Percentiles rank a stretch among this genome's conserved stretches.
Conservation (phyloP, 2,113 vertebrate species). For the Paedocypris sp. region DNA sequence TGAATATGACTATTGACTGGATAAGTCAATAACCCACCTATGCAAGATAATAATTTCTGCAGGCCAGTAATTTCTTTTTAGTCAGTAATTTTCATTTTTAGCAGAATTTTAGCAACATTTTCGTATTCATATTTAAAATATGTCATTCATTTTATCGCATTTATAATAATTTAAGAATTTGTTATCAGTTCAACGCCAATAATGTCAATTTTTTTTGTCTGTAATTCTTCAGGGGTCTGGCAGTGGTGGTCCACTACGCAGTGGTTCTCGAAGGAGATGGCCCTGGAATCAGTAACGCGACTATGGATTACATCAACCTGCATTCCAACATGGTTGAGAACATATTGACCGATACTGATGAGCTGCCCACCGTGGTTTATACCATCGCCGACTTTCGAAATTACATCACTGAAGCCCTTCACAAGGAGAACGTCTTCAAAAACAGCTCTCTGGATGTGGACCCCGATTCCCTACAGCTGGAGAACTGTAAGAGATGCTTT, state of each 20-base stretch:
- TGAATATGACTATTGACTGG: not conserved
- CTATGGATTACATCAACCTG: slow-evolving; percentile 76
- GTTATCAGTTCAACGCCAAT: not conserved
- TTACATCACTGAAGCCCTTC: slow-evolving; percentile 76
- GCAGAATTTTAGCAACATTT: too few species aligned
- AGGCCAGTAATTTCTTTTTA: too few species aligned
- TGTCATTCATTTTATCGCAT: too few species aligned
- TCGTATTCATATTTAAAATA: too few species aligned
- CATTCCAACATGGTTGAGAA: slow-evolving; percentile 85
- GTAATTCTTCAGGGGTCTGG: slow-evolving; percentile 54
- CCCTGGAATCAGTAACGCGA: slow-evolving; percentile 65
- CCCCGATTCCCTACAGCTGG: slow-evolving; percentile 59
- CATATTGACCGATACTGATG: slow-evolving; percentile 60
- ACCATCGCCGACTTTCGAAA: slow-evolving; percentile 79
- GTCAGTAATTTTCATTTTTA: too few species aligned
- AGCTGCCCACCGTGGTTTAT: slow-evolving; percentile 78
- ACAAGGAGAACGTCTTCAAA: slow-evolving; percentile 66
- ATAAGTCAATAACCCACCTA: too few species aligned
- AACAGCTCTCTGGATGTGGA: slow-evolving; percentile 66
- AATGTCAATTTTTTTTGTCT: not conserved
- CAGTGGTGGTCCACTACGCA: slow-evolving; percentile 71
- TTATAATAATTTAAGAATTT: too few species aligned
- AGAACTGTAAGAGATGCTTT: slow-evolving; percentile 58
- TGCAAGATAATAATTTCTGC: too few species aligned
- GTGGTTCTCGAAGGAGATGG: slow-evolving; percentile 72